Evolutionary conservation across 1,140 invertebrate genomes (phyloP).

Genomic region (Samia ricini): DNA sequence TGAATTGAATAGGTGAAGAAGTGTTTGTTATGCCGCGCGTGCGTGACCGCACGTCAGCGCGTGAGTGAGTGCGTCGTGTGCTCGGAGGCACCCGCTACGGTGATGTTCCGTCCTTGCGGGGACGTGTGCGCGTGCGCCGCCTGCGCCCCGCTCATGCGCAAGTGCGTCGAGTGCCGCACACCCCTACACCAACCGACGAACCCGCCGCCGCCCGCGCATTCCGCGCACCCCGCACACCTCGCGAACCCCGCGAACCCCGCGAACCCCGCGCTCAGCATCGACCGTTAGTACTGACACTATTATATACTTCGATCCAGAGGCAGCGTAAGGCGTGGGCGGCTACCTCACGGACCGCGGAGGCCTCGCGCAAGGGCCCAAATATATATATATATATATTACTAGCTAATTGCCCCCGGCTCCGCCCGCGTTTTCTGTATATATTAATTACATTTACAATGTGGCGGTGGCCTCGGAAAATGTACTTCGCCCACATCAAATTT

Average conservation of each 20-base stretch:
- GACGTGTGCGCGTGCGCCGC: constrained; percentile 97
- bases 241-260: not conserved
- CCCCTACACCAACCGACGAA: constrained; percentile 89
- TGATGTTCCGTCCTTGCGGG: constrained; percentile 95
- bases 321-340: too few species aligned
- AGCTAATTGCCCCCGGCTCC: too few species aligned
- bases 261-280: constrained; percentile 27
- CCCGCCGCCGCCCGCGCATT: constrained; percentile 52
- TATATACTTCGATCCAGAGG: not conserved
- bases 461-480: too few species aligned
- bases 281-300: constrained; percentile 28
- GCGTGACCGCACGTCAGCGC: constrained; percentile 81
- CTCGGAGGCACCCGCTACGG: constrained; percentile 93
- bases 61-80: constrained; percentile 98
- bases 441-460: too few species aligned
- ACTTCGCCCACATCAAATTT: too few species aligned
- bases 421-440: too few species aligned
- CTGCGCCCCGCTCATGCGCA: constrained; percentile 96
- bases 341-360: too few species aligned
- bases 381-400: too few species aligned
- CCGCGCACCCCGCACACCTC: constrained; percentile 7
- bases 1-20: constrained; percentile 83
- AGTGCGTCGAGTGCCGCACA: constrained; percentile 95
- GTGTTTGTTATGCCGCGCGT: constrained; percentile 94
- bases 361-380: too few species aligned